These are phyloP conservation scores for Elachura formosa DNA, from an alignment of 2,113 vertebrate genomes.

Conservation along the genomic window DNA sequence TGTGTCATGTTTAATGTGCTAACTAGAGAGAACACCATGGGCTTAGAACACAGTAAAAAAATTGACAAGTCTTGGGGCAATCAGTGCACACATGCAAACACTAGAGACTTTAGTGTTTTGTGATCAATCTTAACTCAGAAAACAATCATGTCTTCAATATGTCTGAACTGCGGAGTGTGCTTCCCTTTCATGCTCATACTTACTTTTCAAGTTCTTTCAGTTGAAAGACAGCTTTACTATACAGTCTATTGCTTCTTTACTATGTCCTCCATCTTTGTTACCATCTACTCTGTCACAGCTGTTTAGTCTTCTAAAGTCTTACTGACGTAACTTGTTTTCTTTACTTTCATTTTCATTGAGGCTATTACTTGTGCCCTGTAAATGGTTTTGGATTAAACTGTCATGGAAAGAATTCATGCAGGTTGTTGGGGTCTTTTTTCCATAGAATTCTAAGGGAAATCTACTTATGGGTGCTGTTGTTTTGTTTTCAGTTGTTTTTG, in stretches of 20 bases:
- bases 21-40: not conserved
- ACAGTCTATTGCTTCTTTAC: not conserved
- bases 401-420: not conserved
- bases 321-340: not conserved
- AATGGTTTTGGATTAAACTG: not conserved
- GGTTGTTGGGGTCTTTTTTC: not conserved
- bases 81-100: not conserved
- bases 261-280: not conserved
- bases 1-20: not conserved
- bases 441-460: not conserved
- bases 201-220: not conserved
- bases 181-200: not conserved
- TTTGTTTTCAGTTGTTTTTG: not conserved
- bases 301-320: not conserved
- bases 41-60: not conserved
- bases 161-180: not conserved
- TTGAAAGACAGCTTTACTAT: not conserved
- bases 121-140: not conserved
- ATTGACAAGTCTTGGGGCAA: not conserved
- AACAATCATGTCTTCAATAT: not conserved
- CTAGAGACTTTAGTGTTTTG: not conserved
- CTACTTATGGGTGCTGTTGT: not conserved
- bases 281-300: not conserved
- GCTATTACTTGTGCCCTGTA: not conserved
- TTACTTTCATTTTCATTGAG: not conserved